These are phyloP conservation scores for Tenthredo distinguenda DNA, from an alignment of 2,888 invertebrate species.

Conservation along the genomic window DNA sequence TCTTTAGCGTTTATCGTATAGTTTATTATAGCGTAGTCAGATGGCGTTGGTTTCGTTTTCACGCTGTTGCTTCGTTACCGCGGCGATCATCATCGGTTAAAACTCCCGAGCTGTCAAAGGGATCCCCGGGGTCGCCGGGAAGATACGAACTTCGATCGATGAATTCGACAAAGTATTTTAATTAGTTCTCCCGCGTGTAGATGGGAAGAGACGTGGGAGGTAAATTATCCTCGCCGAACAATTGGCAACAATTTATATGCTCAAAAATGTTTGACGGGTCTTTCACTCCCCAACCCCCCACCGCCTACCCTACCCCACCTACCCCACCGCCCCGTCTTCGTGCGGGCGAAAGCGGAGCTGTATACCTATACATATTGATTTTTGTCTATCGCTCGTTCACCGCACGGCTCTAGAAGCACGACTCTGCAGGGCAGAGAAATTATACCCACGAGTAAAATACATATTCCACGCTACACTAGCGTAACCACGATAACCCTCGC, in stretches of 20 bases:
- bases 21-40: conserved; percentile 27
- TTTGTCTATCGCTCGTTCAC: conserved; percentile 34
- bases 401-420: neutral
- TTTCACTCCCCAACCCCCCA: conserved; percentile 6
- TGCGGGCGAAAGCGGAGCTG: conserved; percentile 11
- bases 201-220: neutral
- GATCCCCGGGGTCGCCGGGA: conserved; percentile 15
- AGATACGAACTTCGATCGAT: conserved; percentile 32
- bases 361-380: conserved; percentile 40
- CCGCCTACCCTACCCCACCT: neutral
- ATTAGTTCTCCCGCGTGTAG: neutral
- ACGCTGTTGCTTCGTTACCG: conserved; percentile 48
- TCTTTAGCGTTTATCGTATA: conserved; percentile 23
- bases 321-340: conserved; percentile 27
- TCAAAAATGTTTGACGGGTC: conserved; percentile 20
- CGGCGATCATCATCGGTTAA: conserved; percentile 31
- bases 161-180: conserved; percentile 13
- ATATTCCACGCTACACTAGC: neutral
- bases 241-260: conserved; percentile 6
- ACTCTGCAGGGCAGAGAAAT: neutral
- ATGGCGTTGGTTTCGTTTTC: conserved; percentile 48
- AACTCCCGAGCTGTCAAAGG: conserved; percentile 38
- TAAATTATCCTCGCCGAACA: neutral
- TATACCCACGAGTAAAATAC: conserved; percentile 8
- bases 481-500: conserved; percentile 18